Evolutionary conservation across 2,797 vertebrate species (phyloP), one percentile per base, ranked within the genome.

Genomic region (Philypnodon macrostomus): DNA sequence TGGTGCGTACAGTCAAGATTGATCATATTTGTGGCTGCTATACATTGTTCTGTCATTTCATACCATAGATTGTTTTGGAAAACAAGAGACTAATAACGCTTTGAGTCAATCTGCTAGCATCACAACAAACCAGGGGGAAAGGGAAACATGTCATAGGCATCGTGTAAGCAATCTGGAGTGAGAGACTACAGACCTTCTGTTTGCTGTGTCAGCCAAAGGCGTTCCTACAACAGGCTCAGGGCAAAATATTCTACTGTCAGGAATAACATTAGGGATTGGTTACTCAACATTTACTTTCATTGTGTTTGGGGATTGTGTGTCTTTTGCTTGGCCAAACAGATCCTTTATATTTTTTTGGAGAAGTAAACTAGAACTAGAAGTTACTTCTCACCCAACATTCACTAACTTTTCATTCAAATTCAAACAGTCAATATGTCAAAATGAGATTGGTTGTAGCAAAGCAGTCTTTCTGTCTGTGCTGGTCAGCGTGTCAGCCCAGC

Each of bases 121-220:
- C 63, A 71, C 71, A 71, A 73, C 74, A 70, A 65, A 73, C 54
- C 48, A 41, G 29, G 54, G 60, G 61, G 52, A 49, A 54, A 51
- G 2, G 24, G 55, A 73, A 79, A 67, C 67, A 57, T 32, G 34
- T 59, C 48, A 4, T 49, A 38, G 45, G 13, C 73, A 70, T 64
- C 44, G 46, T 70, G 73, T 54, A 37, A 53, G 41, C 79, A 87
- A 70, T 81, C 80, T 85, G 80, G 64, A 62, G 70, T 61, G 81
- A 84, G 74, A 81, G 80, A 78, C 76, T 40, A 45, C 38, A 36
- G 73, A 57, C 73, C 57, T 58, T 75, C 75, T 79, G 82, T 72
- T 70, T 79, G 78, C 73, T 58, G 67, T 80, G 75, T 70, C 67
- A 76, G 71, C 67, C 75, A 73, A 75, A 73, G 63, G 47, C 47